A percentile compares a stretch with the other conserved stretches of the same genome.
These are phyloP conservation scores for Neolamprologus devosi DNA, from an alignment of 2,113 vertebrate species.

Conservation along the genomic window DNA sequence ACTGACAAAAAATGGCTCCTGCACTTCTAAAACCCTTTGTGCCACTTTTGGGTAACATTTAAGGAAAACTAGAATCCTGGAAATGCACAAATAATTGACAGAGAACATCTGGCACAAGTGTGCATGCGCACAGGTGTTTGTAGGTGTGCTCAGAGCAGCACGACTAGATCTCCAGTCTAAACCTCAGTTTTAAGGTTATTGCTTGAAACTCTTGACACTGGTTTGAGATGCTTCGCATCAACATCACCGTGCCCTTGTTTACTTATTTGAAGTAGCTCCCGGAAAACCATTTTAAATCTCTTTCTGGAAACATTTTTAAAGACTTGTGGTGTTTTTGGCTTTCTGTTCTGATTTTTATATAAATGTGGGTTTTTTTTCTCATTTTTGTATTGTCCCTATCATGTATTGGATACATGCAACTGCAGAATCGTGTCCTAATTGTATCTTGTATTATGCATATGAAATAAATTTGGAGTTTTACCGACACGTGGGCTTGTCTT, in stretches of 20 bases:
- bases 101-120: not conserved
- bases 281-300: not conserved
- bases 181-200: not conserved
- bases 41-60: not conserved
- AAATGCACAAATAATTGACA: not conserved
- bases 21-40: not conserved
- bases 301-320: not conserved
- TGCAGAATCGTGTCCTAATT: conserved; percentile 42
- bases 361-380: not conserved
- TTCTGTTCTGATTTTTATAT: conserved; percentile 41
- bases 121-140: not conserved
- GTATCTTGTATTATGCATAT: conserved; percentile 62
- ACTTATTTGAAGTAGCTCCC: conserved; percentile 6
- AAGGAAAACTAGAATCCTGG: not conserved
- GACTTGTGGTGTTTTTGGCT: conserved; percentile 8
- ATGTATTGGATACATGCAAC: conserved; percentile 32
- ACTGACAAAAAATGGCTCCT: not conserved
- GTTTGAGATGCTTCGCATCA: conserved; percentile 4
- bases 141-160: not conserved
- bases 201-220: not conserved
- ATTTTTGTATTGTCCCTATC: conserved; percentile 44
- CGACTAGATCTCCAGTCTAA: not conserved
- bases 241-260: not conserved
- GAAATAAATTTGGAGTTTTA: conserved; percentile 61
- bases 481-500: not conserved